Base-by-base conservation (phyloP, 2,888 invertebrate genomes). In the Noctua pronuba region DNA sequence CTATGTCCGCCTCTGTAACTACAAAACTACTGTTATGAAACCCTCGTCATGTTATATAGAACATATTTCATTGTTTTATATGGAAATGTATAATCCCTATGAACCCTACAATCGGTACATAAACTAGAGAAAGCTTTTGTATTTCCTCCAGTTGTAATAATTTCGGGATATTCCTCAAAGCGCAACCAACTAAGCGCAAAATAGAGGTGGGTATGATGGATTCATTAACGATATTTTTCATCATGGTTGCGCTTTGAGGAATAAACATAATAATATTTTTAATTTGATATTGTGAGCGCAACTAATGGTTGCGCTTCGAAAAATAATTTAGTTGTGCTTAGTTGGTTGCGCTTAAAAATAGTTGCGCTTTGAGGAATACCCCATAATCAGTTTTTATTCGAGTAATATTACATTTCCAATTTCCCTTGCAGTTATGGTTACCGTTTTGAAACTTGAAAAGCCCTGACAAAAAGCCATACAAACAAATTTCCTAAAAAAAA, bases 1-100 rank as follows among this genome's bases (percentile, higher is more conserved):
- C 66, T 60, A 70, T 80, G 46, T 41, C 77, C 68, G 60, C 82
- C 72, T 66, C 52, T 60, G 52, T 73, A 68, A 55, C 10, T 73
- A 73, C 35, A 52, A 55, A 73, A 73, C 38, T 69, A 60, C 16
- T 44, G 44, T 73, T 66, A 60, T 68, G 31, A 64, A 76, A 72
- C 64, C 68, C 49, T 77, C 58, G 35, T 60, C 41, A 68, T 16
- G 13, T 62, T 55, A 44, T 44, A 44, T 44, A 44, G 44, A 44
- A 44, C 28, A 69, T 58, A 38, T 49, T 69, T 44, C 18, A 58
- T 35, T 70, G 38, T 77, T 60, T 18, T 41, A 16, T 58, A 77
- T 16, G 52, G 18, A 52, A 67, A 62, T 79, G 46, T 11, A 79
- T 55, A 67, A 62, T 44, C 2, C 8, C 0, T 24, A 11, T 21